Base-by-base conservation (phyloP, 2,888 invertebrate species). In the Baccha elongata region DNA sequence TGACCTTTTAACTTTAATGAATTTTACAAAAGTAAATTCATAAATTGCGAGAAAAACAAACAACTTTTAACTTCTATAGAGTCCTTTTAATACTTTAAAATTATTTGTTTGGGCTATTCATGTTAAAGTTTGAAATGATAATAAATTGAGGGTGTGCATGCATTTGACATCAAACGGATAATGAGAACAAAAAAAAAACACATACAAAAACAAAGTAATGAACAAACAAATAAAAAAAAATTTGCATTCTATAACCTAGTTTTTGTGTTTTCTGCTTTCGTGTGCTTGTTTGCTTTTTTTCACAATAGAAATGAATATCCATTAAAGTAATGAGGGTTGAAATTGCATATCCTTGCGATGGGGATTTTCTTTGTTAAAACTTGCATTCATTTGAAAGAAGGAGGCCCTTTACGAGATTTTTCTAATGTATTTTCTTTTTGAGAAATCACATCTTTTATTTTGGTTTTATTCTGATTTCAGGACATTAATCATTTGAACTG, bases 281-380 rank as follows among this genome's bases (percentile, higher is more conserved):
- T 21, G 21, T 13, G 0, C 23, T 48, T 48, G 5, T n/a, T 46
- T 21, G 5, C n/a, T 5, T 7, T 17, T 44, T 44, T 44, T 19
- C 19, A 35, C 10, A 60, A 23, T 62, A 80, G 64, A 17, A 74
- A 65, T 58, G 80, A 74, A 80, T 68, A 75, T 75, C 75, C 80
- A 81, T 81, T 81, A 81, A 71, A 81, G 75, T 75, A 81, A 81
- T 81, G 80, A 81, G 60, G 58, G 60, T 52, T 71, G 37, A 71
- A 71, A 81, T 71, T 75, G 69, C 68, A 69, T 65, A 58, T 74
- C 74, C 50, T 60, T 73, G 46, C 55, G 68, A 58, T 50, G 42
- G 40, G 44, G 73, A 79, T 55, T 53, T 73, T 62, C 65, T 37
- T 60, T 73, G 23, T 68, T 50, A 42, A 17, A 40, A 80, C 48